Conservation (phyloP, 2,797 vertebrate genomes). For the Rousettus madagascariensis region DNA sequence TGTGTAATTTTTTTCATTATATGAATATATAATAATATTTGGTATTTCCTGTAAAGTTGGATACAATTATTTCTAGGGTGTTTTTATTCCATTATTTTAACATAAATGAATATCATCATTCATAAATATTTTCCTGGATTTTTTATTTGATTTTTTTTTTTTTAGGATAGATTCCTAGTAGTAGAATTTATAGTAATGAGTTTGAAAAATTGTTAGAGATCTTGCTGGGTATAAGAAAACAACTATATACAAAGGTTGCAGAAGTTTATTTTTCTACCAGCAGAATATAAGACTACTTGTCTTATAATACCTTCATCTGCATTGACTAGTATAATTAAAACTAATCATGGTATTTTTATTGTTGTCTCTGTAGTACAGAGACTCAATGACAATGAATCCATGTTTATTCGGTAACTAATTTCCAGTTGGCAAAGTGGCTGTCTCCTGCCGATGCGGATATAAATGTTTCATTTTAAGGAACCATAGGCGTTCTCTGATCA, state of each 20-base stretch:
- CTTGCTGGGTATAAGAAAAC: not conserved
- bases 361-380: not conserved
- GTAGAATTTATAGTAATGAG: not conserved
- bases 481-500: not conserved
- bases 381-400: not conserved
- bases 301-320: not conserved
- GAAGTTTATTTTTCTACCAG: not conserved
- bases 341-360: not conserved
- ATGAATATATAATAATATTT: not conserved
- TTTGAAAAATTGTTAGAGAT: conserved; percentile 15
- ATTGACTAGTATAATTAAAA: not conserved
- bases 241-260: not conserved
- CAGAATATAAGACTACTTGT: not conserved
- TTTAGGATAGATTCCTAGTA: not conserved
- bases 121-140: not conserved
- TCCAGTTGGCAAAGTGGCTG: conserved; percentile 29
- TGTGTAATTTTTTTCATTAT: not conserved
- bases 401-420: conserved; percentile 10
- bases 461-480: conserved; percentile 57
- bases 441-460: not conserved
- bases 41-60: not conserved
- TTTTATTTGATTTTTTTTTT: not conserved
- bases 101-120: not conserved
- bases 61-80: not conserved
- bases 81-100: not conserved